A percentile compares a stretch with the other conserved stretches of the same genome.
Conservation (phyloP, 2,888 invertebrate genomes). For the Plagiodera versicolora region DNA sequence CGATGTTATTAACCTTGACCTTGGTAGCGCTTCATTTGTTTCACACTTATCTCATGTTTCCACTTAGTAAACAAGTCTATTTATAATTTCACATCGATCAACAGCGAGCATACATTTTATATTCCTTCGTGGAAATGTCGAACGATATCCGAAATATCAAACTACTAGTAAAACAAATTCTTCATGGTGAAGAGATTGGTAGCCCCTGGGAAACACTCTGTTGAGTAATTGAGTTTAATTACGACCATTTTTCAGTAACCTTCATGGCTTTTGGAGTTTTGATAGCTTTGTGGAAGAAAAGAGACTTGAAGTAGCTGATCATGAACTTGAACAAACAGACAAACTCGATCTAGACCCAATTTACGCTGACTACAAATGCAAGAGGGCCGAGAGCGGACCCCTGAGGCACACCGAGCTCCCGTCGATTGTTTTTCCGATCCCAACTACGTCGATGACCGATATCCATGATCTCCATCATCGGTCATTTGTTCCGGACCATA, state of each 20-base stretch:
- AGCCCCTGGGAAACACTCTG: conserved; percentile 25
- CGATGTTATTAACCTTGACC: too few species aligned
- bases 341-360: too few species aligned
- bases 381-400: too few species aligned
- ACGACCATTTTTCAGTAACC: conserved; percentile 52
- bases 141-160: neutral
- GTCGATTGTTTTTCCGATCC: too few species aligned
- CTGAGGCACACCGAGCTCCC: too few species aligned
- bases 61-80: too few species aligned
- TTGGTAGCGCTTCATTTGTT: too few species aligned
- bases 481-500: conserved; percentile 48
- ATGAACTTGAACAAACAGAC: conserved; percentile 53
- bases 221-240: conserved; percentile 53
- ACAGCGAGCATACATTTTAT: too few species aligned
- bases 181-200: conserved; percentile 2
- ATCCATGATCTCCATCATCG: conserved; percentile 44
- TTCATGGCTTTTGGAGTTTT: conserved; percentile 47
- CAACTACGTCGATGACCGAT: conserved; percentile 5
- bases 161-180: conserved; percentile 3
- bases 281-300: conserved; percentile 51
- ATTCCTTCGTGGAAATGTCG: neutral
- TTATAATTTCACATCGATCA: too few species aligned
- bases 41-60: too few species aligned
- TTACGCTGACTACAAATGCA: too few species aligned
- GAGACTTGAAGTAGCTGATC: conserved; percentile 41